Evolutionary conservation across 1,140 invertebrate genomes (phyloP), one percentile per base, ranked within the genome.

Genomic region (Harlomillsia oculata): DNA sequence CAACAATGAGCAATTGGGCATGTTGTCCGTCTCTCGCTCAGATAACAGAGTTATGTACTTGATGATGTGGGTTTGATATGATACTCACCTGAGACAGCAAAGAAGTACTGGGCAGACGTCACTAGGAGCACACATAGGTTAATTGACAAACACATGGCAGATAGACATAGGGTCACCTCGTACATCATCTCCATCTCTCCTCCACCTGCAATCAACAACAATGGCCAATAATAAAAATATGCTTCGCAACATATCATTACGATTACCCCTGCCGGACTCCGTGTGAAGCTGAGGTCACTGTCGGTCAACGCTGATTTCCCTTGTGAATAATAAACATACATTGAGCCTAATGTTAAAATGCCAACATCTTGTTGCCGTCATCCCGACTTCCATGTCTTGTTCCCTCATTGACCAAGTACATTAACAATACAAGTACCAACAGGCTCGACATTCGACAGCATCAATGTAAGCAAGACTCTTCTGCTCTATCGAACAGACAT

Each of bases 51-150:
- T 45, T 14, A 44, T 18, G 29, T 20, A 20, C n/a, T 6, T 41
- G 3, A 2, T 21, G 4, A 13, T 11, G 23, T 32, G 14, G 18
- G 23, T 6, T 39, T 48, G 36, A 48, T 32, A 9, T 40, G 18
- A 11, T 18, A 29, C 25, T 39, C 59, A 62, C 63, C 63, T 53
- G 59, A 52, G 26, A 59, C 56, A 18, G 63, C 63, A 48, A 65
- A 65, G 44, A 65, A 65, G 50, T 60, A 65, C 43, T 65, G 64
- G 41, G 64, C 64, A 18, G 60, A 59, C 9, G 60, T 57, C 28
- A 65, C 58, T 43, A 65, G 55, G n/a, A 65, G 58, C 21, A 65
- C 64, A 53, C 64, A 65, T 14, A 65, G 48, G 34, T 62, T 65
- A 34, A 65, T 62, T 23, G 60, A 62, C 23, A 65, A 50, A 51